Base-by-base conservation (phyloP, 2,797 vertebrate species). In the Esox lucius region DNA sequence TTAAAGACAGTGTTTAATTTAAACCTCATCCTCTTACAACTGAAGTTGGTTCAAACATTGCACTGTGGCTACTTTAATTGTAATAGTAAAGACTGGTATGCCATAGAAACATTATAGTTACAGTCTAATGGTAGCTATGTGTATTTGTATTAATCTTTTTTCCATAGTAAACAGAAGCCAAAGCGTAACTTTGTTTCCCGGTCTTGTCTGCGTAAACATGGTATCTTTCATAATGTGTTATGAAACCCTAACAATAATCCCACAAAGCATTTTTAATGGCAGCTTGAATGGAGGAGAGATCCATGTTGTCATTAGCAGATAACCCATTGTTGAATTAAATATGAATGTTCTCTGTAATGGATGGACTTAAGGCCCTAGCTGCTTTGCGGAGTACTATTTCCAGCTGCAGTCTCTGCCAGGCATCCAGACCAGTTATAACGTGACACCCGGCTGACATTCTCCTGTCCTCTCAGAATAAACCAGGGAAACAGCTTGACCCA, bases 401-500 rank as follows among this genome's bases (percentile, higher is more conserved):
- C 26, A 53, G 19, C 51, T 35, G 35, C 66, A 35, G 22, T 61
- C 22, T 61, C n/a, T 61, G 56, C n/a, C 22, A 61, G 22, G 22
- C n/a, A 61, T 22, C 61, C 56, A 61, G n/a, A 59, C 56, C 67
- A 62, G 56, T 74, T 16, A 48, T 68, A 24, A 61, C 22, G 35
- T 66, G 11, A 13, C 33, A 9, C 28, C 48, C 53, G 24, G 19
- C 1, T 31, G 62, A 11, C 33, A 35, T 61, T 39, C 6, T 51
- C 16, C 16, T 51, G 71, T n/a, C n/a, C 28, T 77, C 75, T 67
- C 73, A 75, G 75, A 79, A 73, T 77, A 80, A 67, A 67, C 67
- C 68, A 67, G 35, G 1, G 24, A 13, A 39, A 19, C 46, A 15
- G 39, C 69, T 19, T 51, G 42, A 24, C 24, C 22, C 24, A 19